Evolutionary conservation across 2,113 vertebrate species (phyloP).

Genomic region (Protomyctophum bolini): DNA sequence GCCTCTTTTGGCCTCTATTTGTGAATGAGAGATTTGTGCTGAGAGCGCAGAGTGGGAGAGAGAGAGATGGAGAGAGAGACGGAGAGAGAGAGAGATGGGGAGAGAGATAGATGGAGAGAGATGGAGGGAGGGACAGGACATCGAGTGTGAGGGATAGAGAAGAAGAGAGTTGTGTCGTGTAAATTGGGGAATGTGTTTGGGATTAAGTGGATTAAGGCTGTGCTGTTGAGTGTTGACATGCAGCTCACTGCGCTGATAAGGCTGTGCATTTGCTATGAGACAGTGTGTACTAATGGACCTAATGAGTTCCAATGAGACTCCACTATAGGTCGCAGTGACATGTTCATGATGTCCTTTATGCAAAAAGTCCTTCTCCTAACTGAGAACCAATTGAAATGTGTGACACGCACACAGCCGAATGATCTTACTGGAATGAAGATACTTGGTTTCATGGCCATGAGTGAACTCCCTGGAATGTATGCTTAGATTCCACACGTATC

Average conservation of each 20-base stretch:
- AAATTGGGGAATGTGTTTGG: not conserved
- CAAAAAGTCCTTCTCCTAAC: slow-evolving; percentile 2
- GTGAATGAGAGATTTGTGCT: slow-evolving; percentile 76
- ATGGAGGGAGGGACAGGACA: slow-evolving; percentile 19
- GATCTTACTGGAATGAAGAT: not conserved
- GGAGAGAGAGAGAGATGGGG: slow-evolving; percentile 16
- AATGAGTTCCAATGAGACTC: slow-evolving; percentile 1
- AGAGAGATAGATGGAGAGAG: not conserved
- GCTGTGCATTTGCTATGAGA: not conserved
- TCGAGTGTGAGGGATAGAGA: slow-evolving; percentile 38
- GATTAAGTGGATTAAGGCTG: slow-evolving; percentile 28
- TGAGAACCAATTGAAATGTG: not conserved
- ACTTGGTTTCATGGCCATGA: too few species aligned
- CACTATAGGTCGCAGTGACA: not conserved
- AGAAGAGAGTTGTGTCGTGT: not conserved
- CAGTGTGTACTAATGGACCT: not conserved
- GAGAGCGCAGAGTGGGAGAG: not conserved
- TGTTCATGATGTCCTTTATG: not conserved
- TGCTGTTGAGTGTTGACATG: not conserved
- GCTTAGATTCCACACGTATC: not conserved
- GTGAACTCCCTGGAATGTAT: too few species aligned
- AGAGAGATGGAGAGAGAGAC: slow-evolving; percentile 8
- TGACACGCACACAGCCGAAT: not conserved
- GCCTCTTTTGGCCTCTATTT: slow-evolving; percentile 80
- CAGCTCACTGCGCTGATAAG: slow-evolving; percentile 20